These are phyloP conservation scores for Ichneumoninae sp. DNA, from an alignment of 2,888 invertebrate genomes.

Conservation along the genomic window DNA sequence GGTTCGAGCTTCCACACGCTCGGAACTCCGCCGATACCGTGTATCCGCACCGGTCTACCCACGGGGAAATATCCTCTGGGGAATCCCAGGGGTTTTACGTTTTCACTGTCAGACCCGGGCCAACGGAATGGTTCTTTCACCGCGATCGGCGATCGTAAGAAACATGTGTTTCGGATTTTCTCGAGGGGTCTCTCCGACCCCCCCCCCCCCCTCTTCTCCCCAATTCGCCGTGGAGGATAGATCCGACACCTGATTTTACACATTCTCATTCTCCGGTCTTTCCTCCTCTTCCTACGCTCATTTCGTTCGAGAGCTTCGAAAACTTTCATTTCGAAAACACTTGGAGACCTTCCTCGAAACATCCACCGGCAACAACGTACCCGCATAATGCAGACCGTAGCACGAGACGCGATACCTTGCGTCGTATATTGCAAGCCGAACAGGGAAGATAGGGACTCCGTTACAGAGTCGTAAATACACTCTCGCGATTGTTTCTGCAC, in stretches of 20 bases:
- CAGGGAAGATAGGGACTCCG: neutral
- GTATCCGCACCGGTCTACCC: constrained; percentile 35
- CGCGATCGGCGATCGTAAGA: constrained; percentile 14
- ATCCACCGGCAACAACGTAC: neutral
- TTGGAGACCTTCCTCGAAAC: neutral
- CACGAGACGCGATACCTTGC: neutral
- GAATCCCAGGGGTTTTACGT: constrained; percentile 69
- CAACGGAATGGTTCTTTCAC: constrained; percentile 32
- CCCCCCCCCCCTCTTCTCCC: constrained; percentile 5
- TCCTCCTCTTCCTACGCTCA: neutral
- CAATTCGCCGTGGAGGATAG: constrained; percentile 20
- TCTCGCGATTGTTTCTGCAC: constrained; percentile 48
- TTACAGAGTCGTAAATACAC: constrained; percentile 48
- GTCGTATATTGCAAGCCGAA: neutral
- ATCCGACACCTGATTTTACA: constrained; percentile 67
- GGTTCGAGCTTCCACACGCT: constrained; percentile 43
- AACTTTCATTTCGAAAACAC: neutral
- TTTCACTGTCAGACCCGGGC: constrained; percentile 49
- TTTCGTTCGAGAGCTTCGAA: neutral
- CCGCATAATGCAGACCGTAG: neutral
- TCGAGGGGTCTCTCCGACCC: constrained; percentile 15
- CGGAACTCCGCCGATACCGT: constrained; percentile 41
- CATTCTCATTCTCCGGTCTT: constrained; percentile 34
- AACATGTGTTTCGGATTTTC: constrained; percentile 74
- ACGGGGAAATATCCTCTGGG: constrained; percentile 68